A percentile compares a stretch with the other conserved stretches of the same genome.
phyloP scores from a whole-genome alignment of 2,113 vertebrate species.

The Psettodes erumei region DNA sequence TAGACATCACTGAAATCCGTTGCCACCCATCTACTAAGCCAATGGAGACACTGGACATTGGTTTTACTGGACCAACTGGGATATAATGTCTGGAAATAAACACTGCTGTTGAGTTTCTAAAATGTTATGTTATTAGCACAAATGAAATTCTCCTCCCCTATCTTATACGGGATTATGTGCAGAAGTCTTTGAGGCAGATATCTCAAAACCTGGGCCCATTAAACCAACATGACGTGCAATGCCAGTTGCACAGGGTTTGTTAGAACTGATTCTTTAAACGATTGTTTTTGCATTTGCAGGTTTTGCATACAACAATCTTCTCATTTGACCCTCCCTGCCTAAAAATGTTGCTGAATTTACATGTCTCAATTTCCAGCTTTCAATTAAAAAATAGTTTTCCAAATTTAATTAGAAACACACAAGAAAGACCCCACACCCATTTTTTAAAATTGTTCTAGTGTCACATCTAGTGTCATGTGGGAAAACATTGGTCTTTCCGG shows the following conservation, averaged over 20 bases:
- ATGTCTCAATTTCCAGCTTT: too few relatives aligned
- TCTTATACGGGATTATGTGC: background rate
- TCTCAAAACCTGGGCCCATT: background rate
- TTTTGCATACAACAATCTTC: too few relatives aligned
- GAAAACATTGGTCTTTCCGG: too few relatives aligned
- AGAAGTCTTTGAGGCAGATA: background rate
- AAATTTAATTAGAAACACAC: too few relatives aligned
- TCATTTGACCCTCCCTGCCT: too few relatives aligned
- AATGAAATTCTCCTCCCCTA: background rate
- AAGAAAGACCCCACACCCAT: too few relatives aligned
- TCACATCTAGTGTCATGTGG: background rate
- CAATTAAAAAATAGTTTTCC: too few relatives aligned
- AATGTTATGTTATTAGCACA: conserved; percentile 12
- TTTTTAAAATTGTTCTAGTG: too few relatives aligned
- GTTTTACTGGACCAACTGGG: background rate
- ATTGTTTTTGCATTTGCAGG: too few relatives aligned
- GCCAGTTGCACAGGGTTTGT: background rate
- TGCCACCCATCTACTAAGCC: background rate
- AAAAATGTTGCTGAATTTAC: too few relatives aligned
- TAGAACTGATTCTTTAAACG: background rate
- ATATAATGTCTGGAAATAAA: background rate
- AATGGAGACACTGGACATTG: conserved; percentile 1
- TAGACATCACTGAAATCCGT: background rate
- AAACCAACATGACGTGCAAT: background rate
- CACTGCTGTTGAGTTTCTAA: background rate